Conservation (phyloP, 1,140 invertebrate genomes). For the Trialeurodes vaporariorum region DNA sequence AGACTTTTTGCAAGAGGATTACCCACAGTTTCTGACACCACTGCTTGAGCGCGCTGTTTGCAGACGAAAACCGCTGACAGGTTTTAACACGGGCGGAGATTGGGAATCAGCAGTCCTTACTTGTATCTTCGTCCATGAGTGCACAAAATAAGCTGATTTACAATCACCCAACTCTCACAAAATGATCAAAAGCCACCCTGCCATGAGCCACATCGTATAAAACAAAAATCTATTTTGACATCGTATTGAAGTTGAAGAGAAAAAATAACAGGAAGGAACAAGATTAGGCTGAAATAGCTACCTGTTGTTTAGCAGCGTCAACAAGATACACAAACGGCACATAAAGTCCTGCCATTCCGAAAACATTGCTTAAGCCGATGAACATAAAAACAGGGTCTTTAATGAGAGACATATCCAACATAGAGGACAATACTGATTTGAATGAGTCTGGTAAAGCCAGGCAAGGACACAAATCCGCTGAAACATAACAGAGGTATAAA, state of each 20-base stretch:
- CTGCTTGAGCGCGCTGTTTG: too few relatives aligned
- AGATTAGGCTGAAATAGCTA: constrained; percentile 38
- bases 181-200: background rate
- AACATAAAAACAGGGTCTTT: constrained; percentile 84
- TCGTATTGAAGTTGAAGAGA: too few relatives aligned
- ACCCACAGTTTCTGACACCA: too few relatives aligned
- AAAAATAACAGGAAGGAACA: too few relatives aligned
- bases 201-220: constrained; percentile 1
- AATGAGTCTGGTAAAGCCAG: constrained; percentile 65
- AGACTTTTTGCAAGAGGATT: too few relatives aligned
- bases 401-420: constrained; percentile 85
- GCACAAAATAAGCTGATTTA: too few relatives aligned
- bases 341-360: constrained; percentile 88
- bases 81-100: too few relatives aligned
- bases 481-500: constrained; percentile 8
- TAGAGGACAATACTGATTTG: constrained; percentile 69
- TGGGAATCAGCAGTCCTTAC: too few relatives aligned
- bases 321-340: constrained; percentile 91
- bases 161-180: background rate
- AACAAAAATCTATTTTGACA: background rate
- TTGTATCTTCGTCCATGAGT: too few relatives aligned
- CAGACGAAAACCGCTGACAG: too few relatives aligned
- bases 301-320: constrained; percentile 58
- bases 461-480: constrained; percentile 58
- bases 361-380: constrained; percentile 87